Evolutionary conservation across 2,113 vertebrate genomes (phyloP).

Genomic region (Sus scrofa): T2T-Sscrofa CM000812.6:233875001-233875500

Average conservation of each 20-base stretch:
- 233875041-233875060: neutral
- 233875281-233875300: neutral
- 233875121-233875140: conserved; percentile 7
- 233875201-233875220: neutral
- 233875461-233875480: neutral
- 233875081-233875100: conserved; percentile 33
- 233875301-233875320: neutral
- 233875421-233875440: neutral
- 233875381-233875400: neutral
- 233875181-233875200: neutral
- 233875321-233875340: neutral
- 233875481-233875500: neutral
- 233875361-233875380: neutral
- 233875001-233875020: conserved; percentile 61
- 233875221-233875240: neutral
- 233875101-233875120: conserved; percentile 17
- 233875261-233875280: no score
- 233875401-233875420: neutral
- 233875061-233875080: conserved; percentile 48
- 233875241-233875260: neutral
- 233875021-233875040: conserved; percentile 65
- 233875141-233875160: conserved; percentile 28
- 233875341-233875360: neutral
- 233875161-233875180: conserved; percentile 49
- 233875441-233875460: neutral